Base-by-base conservation (phyloP, 2,888 invertebrate species). In the Leucophenga maculata region DNA sequence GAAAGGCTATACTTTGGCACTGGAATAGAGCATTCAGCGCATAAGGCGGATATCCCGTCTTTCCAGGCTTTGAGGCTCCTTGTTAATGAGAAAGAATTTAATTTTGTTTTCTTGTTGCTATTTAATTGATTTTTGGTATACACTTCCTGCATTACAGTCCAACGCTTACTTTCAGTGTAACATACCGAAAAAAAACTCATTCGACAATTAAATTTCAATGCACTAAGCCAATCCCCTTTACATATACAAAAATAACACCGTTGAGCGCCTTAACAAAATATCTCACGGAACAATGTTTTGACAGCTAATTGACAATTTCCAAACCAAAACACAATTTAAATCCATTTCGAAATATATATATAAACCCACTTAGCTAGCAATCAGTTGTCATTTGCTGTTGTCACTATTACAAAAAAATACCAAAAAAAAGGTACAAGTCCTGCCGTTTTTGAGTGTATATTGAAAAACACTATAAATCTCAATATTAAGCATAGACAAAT, bases 271-370 rank as follows among this genome's bases (percentile, higher is more conserved):
- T 60, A 18, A 26, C 16, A 6, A 60, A 44, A 44, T 26, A 14
- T 64, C 46, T 22, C 46, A 32, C 62, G 13, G 18, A 8, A 68
- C 72, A 78, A 72, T 84, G 76, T 85, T 85, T 79, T 79, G 69
- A 75, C 74, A 78, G 75, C 83, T 85, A 85, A 85, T 85, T 85
- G 85, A 70, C 80, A 76, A 75, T 69, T 70, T 74, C 13, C 16
- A 50, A 9, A 65, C 52, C 32, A 20, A 26, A 16, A 64, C 18
- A 26, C 46, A 14, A 20, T 48, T n/a, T 16, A 50, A 48, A 20
- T n/a, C 48, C 26, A 14, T 67, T 66, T 14, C 60, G 44, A 39
- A 39, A 11, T 39, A 39, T 39, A 39, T 6, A 11, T 39, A 39
- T 39, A 39, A 39, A 39, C 8, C 74, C 16, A 65, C n/a, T 65